phyloP scores from a whole-genome alignment of 1,140 invertebrate species.

The Drosophila melanica region DNA sequence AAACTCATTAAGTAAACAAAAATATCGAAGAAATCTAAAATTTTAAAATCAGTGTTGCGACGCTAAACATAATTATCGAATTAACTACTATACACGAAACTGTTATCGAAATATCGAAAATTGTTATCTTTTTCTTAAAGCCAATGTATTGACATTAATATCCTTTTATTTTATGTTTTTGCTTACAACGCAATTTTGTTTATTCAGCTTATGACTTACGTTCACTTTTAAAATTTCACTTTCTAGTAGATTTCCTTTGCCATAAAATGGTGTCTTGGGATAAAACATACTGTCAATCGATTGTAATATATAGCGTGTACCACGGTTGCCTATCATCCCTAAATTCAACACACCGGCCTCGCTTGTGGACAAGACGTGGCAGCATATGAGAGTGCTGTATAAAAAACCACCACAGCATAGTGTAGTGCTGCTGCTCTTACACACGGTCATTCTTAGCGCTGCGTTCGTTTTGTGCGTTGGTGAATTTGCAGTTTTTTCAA shows the following conservation, averaged over 20 bases:
- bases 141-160: not conserved
- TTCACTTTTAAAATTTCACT: conserved; percentile 73
- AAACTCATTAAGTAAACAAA: not conserved
- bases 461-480: conserved; percentile 40
- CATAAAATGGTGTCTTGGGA: conserved; percentile 75
- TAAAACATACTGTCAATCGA: conserved; percentile 67
- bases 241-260: conserved; percentile 61
- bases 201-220: conserved; percentile 52
- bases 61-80: not conserved
- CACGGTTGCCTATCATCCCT: conserved; percentile 31
- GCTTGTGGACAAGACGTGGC: conserved; percentile 67
- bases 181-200: not conserved
- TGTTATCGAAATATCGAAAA: conserved; percentile 15
- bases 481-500: conserved; percentile 81
- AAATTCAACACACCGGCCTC: conserved; percentile 57
- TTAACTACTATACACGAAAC: not conserved
- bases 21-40: not conserved
- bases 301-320: conserved; percentile 10
- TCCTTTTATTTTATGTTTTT: not conserved
- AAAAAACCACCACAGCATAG: conserved; percentile 37
- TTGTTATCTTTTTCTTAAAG: conserved; percentile 7
- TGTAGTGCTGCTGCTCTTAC: conserved; percentile 37
- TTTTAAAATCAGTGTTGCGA: conserved; percentile 22
- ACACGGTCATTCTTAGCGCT: conserved; percentile 19
- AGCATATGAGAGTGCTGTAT: conserved; percentile 48